Evolutionary conservation across 2,888 invertebrate genomes (phyloP).

Genomic region (Cataglyphis altisquamis): DNA sequence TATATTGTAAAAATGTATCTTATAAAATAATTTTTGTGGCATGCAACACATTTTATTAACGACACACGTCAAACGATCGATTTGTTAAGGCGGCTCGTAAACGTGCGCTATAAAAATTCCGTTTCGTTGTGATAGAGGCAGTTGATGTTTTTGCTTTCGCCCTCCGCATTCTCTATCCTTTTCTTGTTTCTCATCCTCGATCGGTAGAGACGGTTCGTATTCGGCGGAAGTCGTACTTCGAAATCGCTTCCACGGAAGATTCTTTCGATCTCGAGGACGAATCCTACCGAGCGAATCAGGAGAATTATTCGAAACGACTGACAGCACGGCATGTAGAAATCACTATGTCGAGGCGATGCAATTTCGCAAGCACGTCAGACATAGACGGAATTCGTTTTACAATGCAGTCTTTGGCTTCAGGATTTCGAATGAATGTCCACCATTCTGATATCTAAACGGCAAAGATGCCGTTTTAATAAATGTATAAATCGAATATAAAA

Average conservation of each 20-base stretch:
- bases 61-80: slow-evolving; percentile 73
- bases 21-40: background rate
- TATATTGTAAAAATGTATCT: background rate
- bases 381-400: slow-evolving; percentile 32
- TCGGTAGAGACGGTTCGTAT: slow-evolving; percentile 70
- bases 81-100: slow-evolving; percentile 64
- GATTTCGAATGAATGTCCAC: slow-evolving; percentile 20
- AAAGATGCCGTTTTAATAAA: slow-evolving; percentile 36
- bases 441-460: background rate
- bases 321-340: slow-evolving; percentile 46
- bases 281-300: slow-evolving; percentile 50
- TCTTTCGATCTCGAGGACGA: slow-evolving; percentile 54
- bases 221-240: slow-evolving; percentile 73
- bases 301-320: slow-evolving; percentile 48
- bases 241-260: slow-evolving; percentile 75
- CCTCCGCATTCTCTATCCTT: slow-evolving; percentile 46
- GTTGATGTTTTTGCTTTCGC: slow-evolving; percentile 54
- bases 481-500: slow-evolving; percentile 17
- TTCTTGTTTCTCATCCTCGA: slow-evolving; percentile 26
- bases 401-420: slow-evolving; percentile 24
- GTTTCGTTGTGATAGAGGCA: slow-evolving; percentile 76
- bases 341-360: slow-evolving; percentile 40
- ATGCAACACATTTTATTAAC: background rate
- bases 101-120: slow-evolving; percentile 71
- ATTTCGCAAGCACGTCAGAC: slow-evolving; percentile 36